A percentile compares a stretch with the other conserved stretches of the same genome.
Conservation (phyloP, 2,797 vertebrate genomes). For the Malurus leucopterus region DNA sequence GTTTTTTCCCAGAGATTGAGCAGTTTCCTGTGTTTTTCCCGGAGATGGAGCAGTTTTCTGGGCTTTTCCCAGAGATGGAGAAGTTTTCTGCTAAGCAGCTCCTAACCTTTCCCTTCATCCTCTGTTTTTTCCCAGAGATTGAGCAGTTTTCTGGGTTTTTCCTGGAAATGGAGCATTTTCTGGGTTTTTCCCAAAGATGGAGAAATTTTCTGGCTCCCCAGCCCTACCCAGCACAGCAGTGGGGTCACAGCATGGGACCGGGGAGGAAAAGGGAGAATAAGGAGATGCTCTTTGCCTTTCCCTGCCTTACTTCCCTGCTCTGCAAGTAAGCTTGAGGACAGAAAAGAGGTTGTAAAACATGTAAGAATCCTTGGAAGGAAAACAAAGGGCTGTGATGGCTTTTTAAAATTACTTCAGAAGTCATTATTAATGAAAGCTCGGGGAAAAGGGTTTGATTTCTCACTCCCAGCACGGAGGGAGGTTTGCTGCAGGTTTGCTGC, state of each 20-base stretch:
- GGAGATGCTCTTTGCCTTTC: not conserved
- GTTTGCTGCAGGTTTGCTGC: not conserved
- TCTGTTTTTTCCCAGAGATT: too few species aligned
- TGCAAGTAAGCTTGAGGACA: not conserved
- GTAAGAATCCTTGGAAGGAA: not conserved
- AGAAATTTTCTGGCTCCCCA: not conserved
- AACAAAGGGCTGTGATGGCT: not conserved
- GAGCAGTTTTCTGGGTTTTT: too few species aligned
- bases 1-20: too few species aligned
- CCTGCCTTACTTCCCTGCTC: not conserved
- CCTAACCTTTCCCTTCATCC: too few species aligned
- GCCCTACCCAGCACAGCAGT: not conserved
- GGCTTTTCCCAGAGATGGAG: too few species aligned
- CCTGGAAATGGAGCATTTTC: not conserved
- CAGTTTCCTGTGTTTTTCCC: too few species aligned
- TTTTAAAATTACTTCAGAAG: not conserved
- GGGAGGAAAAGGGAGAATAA: not conserved
- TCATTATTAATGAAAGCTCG: not conserved
- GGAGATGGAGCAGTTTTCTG: too few species aligned
- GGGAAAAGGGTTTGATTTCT: not conserved
- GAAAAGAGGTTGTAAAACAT: not conserved
- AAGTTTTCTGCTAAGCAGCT: not conserved
- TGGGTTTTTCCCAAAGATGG: not conserved
- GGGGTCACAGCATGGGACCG: not conserved
- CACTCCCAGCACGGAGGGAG: not conserved